Percentiles rank a stretch among this genome's conserved stretches.
phyloP scores from a whole-genome alignment of 2,888 invertebrate genomes.

The Eupithecia pulchellata region DNA sequence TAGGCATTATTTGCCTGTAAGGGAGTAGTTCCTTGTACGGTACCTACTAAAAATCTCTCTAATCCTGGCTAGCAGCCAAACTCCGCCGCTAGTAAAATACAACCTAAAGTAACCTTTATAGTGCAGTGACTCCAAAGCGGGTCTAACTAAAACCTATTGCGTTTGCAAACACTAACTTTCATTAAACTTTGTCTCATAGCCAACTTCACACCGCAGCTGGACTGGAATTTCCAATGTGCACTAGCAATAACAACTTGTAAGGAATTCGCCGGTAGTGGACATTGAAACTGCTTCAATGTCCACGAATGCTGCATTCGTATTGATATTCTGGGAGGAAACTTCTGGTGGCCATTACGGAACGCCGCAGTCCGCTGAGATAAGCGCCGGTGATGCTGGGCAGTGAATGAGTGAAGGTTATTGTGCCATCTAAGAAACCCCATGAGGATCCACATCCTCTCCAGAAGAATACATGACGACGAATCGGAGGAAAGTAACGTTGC shows the following conservation, averaged over 20 bases:
- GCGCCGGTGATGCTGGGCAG: not conserved
- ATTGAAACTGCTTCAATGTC: too few species aligned
- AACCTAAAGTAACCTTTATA: conserved; percentile 25
- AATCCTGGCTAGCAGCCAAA: conserved; percentile 32
- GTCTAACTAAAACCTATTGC: conserved; percentile 28
- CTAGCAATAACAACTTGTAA: not conserved
- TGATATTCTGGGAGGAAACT: not conserved
- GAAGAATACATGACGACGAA: not conserved
- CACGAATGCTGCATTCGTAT: not conserved
- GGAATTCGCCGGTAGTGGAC: not conserved
- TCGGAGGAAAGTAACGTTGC: not conserved
- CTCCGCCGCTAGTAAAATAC: conserved; percentile 13
- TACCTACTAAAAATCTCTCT: not conserved
- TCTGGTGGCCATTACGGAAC: not conserved
- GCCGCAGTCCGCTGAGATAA: too few species aligned
- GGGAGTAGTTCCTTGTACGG: not conserved
- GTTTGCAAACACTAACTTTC: conserved; percentile 34
- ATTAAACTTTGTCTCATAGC: conserved; percentile 25
- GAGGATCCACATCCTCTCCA: not conserved
- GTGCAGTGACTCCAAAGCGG: conserved; percentile 18
- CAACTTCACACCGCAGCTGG: conserved; percentile 20
- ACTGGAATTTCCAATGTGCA: conserved; percentile 8
- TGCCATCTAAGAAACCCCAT: not conserved
- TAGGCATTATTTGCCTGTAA: too few species aligned
- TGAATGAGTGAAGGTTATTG: not conserved